Evolutionary conservation across 2,888 invertebrate genomes (phyloP), one percentile per base, ranked within the genome.

Genomic region (Drosophila greeni): DNA sequence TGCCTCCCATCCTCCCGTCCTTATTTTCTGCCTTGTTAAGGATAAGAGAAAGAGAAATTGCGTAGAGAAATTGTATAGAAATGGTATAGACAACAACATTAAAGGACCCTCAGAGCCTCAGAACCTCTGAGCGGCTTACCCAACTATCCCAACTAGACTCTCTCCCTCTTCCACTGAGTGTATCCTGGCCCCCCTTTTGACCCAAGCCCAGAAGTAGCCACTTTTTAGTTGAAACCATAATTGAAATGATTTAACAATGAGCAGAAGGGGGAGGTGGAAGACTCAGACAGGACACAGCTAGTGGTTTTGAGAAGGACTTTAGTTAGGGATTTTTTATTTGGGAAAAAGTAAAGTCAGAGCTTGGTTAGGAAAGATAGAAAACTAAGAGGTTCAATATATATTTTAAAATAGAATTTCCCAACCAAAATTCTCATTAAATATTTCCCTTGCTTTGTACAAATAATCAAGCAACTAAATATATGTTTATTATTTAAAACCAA

Each of bases 191-290:
- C 23, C 6, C 42, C 59, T 29, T 11, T 59, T 60, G 59, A 49
- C 65, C 48, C 42, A 34, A 49, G 52, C 66, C 66, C 14, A 45
- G 12, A 8, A 45, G 45, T 45, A 66, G 29, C 36, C 66, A 66
- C 54, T 62, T 62, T 62, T 67, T 56, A 68, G 53, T 70, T 60
- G 47, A 39, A 39, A 34, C 47, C 66, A 75, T 72, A 75, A 75
- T 75, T 65, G 75, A 75, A 72, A 78, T 75, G 75, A 75, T 72
- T 81, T 75, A 59, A 67, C 58, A 81, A 77, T 77, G 78, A 66
- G 53, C 20, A 20, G 14, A 16, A 3, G 49, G n/a, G 31, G 7
- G 14, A 29, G 36, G 11, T 11, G 18, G 20, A 20, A 16, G 29
- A 1, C 18, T 24, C 16, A 29, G 29, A 29, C 26, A 26, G 26